Percentiles rank a stretch among this genome's conserved stretches.
These are phyloP conservation scores for Leptopterna dolabrata DNA, from an alignment of 2,888 invertebrate genomes.

Conservation along the genomic window DNA sequence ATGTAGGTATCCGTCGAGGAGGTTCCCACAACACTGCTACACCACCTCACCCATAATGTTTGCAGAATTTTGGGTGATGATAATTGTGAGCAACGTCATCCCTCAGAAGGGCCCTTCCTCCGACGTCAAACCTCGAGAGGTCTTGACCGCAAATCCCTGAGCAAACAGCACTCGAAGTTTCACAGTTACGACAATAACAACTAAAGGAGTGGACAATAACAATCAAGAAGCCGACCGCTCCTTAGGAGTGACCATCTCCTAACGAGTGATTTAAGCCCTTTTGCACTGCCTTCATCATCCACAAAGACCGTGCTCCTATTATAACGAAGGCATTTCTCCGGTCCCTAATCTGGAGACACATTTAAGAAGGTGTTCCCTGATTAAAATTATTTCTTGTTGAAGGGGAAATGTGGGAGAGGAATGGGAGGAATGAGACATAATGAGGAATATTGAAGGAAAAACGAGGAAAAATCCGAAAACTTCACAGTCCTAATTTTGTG, in stretches of 20 bases:
- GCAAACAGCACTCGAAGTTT: slow-evolving; percentile 5
- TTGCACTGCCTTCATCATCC: background rate
- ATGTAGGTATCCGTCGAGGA: no score
- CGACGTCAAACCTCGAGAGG: background rate
- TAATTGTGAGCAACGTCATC: background rate
- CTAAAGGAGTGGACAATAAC: slow-evolving; percentile 1
- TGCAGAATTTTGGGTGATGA: no score
- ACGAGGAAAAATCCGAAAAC: no score
- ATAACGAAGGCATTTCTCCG: background rate
- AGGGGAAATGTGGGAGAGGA: no score
- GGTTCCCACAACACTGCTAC: no score
- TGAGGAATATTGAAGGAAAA: no score
- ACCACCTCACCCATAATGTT: no score
- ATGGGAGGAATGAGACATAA: no score
- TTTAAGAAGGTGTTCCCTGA: background rate
- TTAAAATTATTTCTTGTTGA: background rate
- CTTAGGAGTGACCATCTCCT: background rate
- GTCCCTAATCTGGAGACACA: background rate
- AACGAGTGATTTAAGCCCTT: background rate
- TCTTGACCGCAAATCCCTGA: background rate
- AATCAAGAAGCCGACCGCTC: background rate
- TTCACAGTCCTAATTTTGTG: no score
- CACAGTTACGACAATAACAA: background rate
- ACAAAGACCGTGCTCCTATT: background rate
- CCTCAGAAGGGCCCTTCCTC: background rate